Evolutionary conservation across 2,888 invertebrate genomes (phyloP).

Genomic region (Rotaria magnacalcarata): DNA sequence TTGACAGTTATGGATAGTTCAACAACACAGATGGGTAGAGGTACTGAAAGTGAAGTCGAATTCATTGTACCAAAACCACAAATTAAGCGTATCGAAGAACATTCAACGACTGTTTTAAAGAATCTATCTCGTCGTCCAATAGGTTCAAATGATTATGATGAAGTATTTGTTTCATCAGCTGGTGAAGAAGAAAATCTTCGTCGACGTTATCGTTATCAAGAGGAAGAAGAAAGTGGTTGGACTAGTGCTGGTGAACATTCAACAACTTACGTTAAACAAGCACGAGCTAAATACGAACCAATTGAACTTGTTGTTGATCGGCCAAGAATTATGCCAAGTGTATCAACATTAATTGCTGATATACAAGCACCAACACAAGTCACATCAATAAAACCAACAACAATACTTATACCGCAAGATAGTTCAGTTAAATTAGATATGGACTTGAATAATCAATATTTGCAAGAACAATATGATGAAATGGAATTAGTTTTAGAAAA

Average conservation of each 20-base stretch:
- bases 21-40: neutral
- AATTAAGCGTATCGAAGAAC: neutral
- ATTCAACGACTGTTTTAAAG: slow-evolving; percentile 19
- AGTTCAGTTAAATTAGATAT: slow-evolving; percentile 12
- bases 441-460: neutral
- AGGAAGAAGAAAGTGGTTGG: neutral
- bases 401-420: neutral
- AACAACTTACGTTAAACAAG: slow-evolving; percentile 1
- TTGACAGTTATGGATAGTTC: slow-evolving; percentile 1
- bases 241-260: slow-evolving; percentile 22
- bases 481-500: slow-evolving; percentile 1
- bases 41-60: slow-evolving; percentile 16
- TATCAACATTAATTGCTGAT: slow-evolving; percentile 27
- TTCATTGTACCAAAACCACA: neutral
- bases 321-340: neutral
- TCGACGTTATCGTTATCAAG: neutral
- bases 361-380: slow-evolving; percentile 24
- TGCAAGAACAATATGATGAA: slow-evolving; percentile 17
- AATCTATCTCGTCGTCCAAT: neutral
- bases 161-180: slow-evolving; percentile 9
- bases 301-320: neutral
- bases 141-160: neutral
- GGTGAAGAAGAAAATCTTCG: neutral
- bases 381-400: neutral
- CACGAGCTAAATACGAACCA: slow-evolving; percentile 26